phyloP scores from a whole-genome alignment of 1,140 invertebrate genomes.

The Monochamus saltuarius region DNA sequence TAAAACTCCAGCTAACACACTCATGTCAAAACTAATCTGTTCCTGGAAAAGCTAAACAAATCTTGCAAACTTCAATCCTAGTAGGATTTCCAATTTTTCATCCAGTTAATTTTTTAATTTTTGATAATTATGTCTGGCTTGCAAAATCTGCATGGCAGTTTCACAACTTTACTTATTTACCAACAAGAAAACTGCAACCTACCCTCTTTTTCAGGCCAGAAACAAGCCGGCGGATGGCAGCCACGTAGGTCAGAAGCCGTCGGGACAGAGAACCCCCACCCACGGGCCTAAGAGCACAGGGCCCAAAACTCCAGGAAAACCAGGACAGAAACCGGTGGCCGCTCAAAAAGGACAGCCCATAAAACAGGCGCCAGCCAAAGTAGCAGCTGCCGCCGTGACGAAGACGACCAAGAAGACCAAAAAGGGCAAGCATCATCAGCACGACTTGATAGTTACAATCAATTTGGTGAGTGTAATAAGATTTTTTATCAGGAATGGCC shows the following conservation, averaged over 20 bases:
- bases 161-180: too few species aligned
- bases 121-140: too few species aligned
- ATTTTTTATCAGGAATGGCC: neutral
- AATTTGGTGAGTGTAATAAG: constrained; percentile 67
- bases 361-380: constrained; percentile 58
- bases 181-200: too few species aligned
- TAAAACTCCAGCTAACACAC: too few species aligned
- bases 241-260: constrained; percentile 68
- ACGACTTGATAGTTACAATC: constrained; percentile 79
- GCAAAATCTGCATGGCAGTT: too few species aligned
- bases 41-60: too few species aligned
- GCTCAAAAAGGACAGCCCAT: constrained; percentile 55
- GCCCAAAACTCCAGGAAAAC: constrained; percentile 61
- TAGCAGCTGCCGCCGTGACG: constrained; percentile 59
- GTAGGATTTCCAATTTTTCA: too few species aligned
- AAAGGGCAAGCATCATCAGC: constrained; percentile 76
- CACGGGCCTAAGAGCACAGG: constrained; percentile 60
- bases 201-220: constrained; percentile 61
- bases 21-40: too few species aligned
- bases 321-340: constrained; percentile 55
- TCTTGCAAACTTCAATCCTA: too few species aligned
- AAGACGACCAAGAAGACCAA: constrained; percentile 73
- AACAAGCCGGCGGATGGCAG: constrained; percentile 76
- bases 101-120: too few species aligned
- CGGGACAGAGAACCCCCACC: constrained; percentile 59